Evolutionary conservation across 2,113 vertebrate genomes (phyloP), one percentile per base, ranked within the genome.

Genomic region (Oreotrochilus melanogaster): DNA sequence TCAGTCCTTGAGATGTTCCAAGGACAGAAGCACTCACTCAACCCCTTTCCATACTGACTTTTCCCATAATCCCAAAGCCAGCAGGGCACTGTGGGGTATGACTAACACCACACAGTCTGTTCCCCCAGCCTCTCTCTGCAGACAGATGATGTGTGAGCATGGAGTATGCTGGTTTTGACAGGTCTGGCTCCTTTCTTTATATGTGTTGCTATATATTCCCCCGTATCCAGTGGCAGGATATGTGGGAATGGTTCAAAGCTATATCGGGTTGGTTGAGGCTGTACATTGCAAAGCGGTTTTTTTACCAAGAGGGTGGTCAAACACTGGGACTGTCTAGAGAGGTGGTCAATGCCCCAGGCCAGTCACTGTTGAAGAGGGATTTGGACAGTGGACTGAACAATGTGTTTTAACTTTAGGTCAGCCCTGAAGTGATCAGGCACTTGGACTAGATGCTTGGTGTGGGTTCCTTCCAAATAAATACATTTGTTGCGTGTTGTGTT

Each of bases 281-380:
- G 72, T 33, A 42, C 16, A 23, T 67, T 9, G 39, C 48, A 23
- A 64, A 61, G 35, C 14, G 10, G 17, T 64, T 76, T 56, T 4
- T 80, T 56, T 42, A 45, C 35, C 1, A 0, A 80, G 45, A 78
- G 23, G 9, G 9, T 25, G 42, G 30, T 25, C 14, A 42, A 9
- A 43, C 13, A 13, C 13, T 65, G 35, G 3, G 76, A 65, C 17
- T 81, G 64, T 25, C 35, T 51, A 31, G 22, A 84, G n/a, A 47
- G 28, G 3, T 57, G 25, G 18, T 25, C 0, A 0, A 30, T 57
- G 35, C 18, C 25, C 21, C 5, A 27, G 6, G 7, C 7, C 33
- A 30, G 7, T 24, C 31, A 37, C 17, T 37, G 27, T 53, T 88
- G 61, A 11, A 56, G 13, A 66, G 11, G 4, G 11, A 15, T 62